Base-by-base conservation (phyloP, 1,140 invertebrate genomes). In the Drosophila arizonae region DNA sequence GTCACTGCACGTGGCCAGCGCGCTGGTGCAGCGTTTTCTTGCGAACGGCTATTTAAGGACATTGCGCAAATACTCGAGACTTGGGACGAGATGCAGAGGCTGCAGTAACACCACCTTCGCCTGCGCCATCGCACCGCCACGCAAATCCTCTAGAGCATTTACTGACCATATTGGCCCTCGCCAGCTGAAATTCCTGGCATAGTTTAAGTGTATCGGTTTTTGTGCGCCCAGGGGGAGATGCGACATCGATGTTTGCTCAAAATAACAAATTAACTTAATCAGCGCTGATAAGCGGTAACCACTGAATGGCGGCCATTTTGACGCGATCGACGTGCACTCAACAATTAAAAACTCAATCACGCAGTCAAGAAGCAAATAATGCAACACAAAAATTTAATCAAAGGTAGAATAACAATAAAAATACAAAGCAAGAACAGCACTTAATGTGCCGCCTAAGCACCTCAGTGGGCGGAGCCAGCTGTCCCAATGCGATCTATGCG, bases 111-210 rank as follows among this genome's bases (percentile, higher is more conserved):
- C 21, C 41, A 1, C 5, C 54, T 17, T 10, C 57, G 11, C 41
- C 67, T n/a, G 6, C 41, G 46, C n/a, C 45, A 43, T 56, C 10
- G 43, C 28, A 33, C 65, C 74, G 75, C 82, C 82, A 87, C 79
- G 82, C 82, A 87, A 87, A 87, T 87, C 82, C 82, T 87, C 82
- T 87, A 87, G 82, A 87, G 82, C 82, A 88, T 87, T 86, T 75
- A 61, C 81, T 88, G 82, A 79, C 82, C 82, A 87, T 87, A 87
- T 86, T 86, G 82, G 84, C 84, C 57, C 58, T 68, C 41, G 65
- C 62, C 71, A 74, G 50, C 63, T 69, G 55, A 79, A 81, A 87
- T 87, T 87, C 82, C 76, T 82, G 76, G 79, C 82, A 87, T 87
- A 82, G 84, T 88, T 87, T 61, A 88, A 87, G 82, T 87, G 82